These are phyloP conservation scores for Lottia gigantea DNA, from an alignment of 2,888 invertebrate genomes.

Conservation along the genomic window DNA sequence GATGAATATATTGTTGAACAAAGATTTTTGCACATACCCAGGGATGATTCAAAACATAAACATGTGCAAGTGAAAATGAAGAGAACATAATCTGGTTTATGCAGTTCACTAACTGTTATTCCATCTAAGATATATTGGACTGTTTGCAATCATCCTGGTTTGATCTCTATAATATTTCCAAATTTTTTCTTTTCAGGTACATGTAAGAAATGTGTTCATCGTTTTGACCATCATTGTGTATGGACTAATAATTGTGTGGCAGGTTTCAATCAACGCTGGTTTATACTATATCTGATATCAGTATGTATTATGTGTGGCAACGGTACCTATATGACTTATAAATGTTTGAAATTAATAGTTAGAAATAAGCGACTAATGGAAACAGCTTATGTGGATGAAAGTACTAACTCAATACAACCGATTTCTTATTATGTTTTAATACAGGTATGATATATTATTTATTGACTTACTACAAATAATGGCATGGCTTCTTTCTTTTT, in stretches of 20 bases:
- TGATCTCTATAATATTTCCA: too few relatives aligned
- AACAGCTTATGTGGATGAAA: conserved; percentile 46
- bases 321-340: conserved; percentile 50
- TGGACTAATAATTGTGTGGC: conserved; percentile 68
- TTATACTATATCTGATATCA: conserved; percentile 59
- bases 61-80: too few relatives aligned
- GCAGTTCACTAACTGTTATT: too few relatives aligned
- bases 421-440: conserved; percentile 53
- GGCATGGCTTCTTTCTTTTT: not conserved
- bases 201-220: conserved; percentile 62
- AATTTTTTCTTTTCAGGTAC: conserved; percentile 47
- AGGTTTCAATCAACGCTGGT: conserved; percentile 62
- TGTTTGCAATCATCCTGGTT: too few relatives aligned
- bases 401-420: conserved; percentile 45
- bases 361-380: conserved; percentile 46
- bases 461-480: not conserved
- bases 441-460: conserved; percentile 51
- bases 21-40: too few relatives aligned
- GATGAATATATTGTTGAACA: too few relatives aligned
- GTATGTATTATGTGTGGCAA: conserved; percentile 55
- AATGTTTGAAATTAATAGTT: conserved; percentile 49
- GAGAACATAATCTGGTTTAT: too few relatives aligned
- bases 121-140: too few relatives aligned
- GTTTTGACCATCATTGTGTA: conserved; percentile 67
- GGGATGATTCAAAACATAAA: too few relatives aligned